Conservation (phyloP, 1,140 invertebrate species). For the Drosophila ohnishii region DNA sequence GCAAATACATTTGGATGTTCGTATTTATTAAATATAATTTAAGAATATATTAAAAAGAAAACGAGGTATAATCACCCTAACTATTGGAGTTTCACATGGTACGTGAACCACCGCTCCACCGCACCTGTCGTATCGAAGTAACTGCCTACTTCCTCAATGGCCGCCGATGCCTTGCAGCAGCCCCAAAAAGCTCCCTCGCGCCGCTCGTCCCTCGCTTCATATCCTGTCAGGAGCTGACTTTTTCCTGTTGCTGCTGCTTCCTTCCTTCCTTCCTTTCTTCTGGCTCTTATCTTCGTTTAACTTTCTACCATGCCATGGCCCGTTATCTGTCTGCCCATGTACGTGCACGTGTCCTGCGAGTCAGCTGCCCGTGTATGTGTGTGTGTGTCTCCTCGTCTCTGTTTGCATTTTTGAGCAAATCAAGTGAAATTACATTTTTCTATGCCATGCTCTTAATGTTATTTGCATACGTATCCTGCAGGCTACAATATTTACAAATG, state of each 20-base stretch:
- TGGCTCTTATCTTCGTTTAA: slow-evolving; percentile 70
- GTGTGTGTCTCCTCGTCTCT: slow-evolving; percentile 31
- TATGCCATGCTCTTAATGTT: slow-evolving; percentile 74
- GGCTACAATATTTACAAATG: slow-evolving; percentile 79
- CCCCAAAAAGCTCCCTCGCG: not conserved
- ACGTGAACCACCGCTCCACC: not conserved
- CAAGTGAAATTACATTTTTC: slow-evolving; percentile 81
- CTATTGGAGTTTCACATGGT: not conserved
- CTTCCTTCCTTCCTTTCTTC: slow-evolving; percentile 29
- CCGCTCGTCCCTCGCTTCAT: slow-evolving; percentile 38
- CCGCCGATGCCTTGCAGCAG: slow-evolving; percentile 46
- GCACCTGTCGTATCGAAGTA: slow-evolving; percentile 59
- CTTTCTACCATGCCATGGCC: slow-evolving; percentile 63
- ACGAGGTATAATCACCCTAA: not conserved
- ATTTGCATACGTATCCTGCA: slow-evolving; percentile 81
- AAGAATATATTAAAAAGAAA: not conserved
- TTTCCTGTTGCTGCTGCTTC: slow-evolving; percentile 32
- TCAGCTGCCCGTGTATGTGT: slow-evolving; percentile 18
- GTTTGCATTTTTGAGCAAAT: slow-evolving; percentile 80
- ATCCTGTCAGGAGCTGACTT: slow-evolving; percentile 45
- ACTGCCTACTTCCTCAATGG: slow-evolving; percentile 62
- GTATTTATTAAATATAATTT: not conserved
- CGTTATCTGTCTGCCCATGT: slow-evolving; percentile 55
- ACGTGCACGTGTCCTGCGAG: slow-evolving; percentile 27
- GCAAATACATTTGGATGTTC: not conserved